These are phyloP conservation scores for Machimus rusticus DNA, from an alignment of 2,888 invertebrate species.

Conservation along the genomic window DNA sequence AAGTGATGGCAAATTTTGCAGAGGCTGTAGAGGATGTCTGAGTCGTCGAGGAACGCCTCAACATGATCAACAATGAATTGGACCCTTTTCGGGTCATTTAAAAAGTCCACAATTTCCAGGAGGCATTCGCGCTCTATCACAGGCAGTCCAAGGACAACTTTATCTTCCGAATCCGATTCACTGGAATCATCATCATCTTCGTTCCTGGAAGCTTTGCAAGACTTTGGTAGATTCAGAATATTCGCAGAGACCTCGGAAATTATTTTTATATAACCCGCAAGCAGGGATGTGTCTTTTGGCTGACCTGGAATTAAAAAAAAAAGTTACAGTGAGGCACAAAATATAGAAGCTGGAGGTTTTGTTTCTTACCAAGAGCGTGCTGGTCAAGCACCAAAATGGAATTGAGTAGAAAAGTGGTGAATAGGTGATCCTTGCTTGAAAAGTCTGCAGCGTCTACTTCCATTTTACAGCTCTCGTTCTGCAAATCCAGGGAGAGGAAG, in stretches of 20 bases:
- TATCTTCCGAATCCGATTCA: conserved; percentile 55
- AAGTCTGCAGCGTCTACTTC: conserved; percentile 49
- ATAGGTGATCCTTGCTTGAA: conserved; percentile 42
- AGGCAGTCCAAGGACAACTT: conserved; percentile 49
- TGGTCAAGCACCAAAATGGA: conserved; percentile 59
- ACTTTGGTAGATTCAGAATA: conserved; percentile 59
- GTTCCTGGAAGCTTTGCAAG: conserved; percentile 52
- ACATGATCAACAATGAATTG: conserved; percentile 64
- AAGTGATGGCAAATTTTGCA: conserved; percentile 85
- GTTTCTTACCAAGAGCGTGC: conserved; percentile 54
- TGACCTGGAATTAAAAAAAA: conserved; percentile 49
- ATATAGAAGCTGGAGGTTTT: not conserved
- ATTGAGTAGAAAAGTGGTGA: conserved; percentile 58
- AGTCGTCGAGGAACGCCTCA: conserved; percentile 60
- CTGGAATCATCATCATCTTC: conserved; percentile 53
- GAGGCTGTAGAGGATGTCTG: conserved; percentile 70
- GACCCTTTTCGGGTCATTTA: conserved; percentile 72
- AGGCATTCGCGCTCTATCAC: conserved; percentile 56
- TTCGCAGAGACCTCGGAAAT: conserved; percentile 59
- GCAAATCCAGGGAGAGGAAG: not conserved
- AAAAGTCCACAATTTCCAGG: conserved; percentile 65
- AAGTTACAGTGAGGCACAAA: not conserved
- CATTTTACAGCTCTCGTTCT: conserved; percentile 48
- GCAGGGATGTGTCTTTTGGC: conserved; percentile 48
- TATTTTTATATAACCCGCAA: conserved; percentile 55